phyloP scores from a whole-genome alignment of 1,140 invertebrate species.

The Nixonia krombeini region DNA sequence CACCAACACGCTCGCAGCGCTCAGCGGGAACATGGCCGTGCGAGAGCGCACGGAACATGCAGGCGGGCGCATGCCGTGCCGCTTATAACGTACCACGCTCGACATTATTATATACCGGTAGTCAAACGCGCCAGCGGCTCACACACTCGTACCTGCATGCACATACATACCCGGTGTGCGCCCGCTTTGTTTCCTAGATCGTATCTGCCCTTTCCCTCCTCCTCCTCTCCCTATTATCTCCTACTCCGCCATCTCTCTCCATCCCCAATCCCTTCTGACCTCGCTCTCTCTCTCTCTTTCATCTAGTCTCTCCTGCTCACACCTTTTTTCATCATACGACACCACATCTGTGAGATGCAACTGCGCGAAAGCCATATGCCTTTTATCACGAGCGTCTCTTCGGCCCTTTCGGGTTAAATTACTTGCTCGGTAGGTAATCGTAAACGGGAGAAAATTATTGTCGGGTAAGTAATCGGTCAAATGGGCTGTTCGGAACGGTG shows the following conservation, averaged over 20 bases:
- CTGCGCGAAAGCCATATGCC: too few relatives aligned
- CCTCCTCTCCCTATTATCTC: constrained; percentile 19
- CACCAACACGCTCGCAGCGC: constrained; percentile 7
- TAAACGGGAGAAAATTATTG: constrained; percentile 27
- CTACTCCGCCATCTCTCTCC: constrained; percentile 15
- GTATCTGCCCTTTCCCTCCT: constrained; percentile 46
- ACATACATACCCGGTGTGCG: constrained; percentile 54
- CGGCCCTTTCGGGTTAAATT: background rate
- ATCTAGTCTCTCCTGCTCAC: too few relatives aligned
- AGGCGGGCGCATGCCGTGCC: constrained; percentile 48
- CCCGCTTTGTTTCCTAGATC: constrained; percentile 60
- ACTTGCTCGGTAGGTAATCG: background rate
- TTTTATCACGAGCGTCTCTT: too few relatives aligned
- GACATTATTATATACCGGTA: constrained; percentile 57
- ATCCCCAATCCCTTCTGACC: constrained; percentile 45
- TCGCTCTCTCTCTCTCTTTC: constrained; percentile 39
- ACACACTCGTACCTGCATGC: too few relatives aligned
- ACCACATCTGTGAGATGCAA: too few relatives aligned
- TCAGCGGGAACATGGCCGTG: constrained; percentile 9
- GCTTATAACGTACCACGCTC: constrained; percentile 47
- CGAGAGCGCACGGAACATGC: constrained; percentile 32
- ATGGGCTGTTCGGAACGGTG: background rate
- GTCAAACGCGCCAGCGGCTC: constrained; percentile 9
- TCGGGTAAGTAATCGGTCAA: constrained; percentile 17
- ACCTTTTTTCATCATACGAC: background rate